Conservation (phyloP, 1,140 invertebrate species). For the Eupeodes corollae region DNA sequence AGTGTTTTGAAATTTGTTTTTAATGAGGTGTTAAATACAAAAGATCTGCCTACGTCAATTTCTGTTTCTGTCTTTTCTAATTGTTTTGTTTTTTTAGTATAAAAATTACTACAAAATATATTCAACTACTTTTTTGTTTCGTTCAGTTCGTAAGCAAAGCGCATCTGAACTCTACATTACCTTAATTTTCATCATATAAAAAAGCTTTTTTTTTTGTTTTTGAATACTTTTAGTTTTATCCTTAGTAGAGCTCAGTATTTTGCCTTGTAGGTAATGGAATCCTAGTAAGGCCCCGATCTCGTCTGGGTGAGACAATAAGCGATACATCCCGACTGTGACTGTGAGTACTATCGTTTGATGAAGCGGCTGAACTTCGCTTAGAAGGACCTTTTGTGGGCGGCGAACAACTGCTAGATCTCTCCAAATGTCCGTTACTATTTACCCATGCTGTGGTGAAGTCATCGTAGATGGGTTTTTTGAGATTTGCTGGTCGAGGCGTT, state of each 20-base stretch:
- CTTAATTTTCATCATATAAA: too few species aligned
- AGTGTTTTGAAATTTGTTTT: too few species aligned
- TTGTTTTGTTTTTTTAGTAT: too few species aligned
- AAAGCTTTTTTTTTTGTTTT: too few species aligned
- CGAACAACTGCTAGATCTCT: constrained; percentile 36
- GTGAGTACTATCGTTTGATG: constrained; percentile 26
- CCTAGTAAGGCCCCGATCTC: constrained; percentile 31
- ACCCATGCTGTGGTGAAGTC: constrained; percentile 60
- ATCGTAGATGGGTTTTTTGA: constrained; percentile 48
- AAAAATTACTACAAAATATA: too few species aligned
- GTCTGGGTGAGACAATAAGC: constrained; percentile 22
- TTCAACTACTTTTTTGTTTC: too few species aligned
- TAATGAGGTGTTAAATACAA: too few species aligned
- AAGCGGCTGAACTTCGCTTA: constrained; percentile 32
- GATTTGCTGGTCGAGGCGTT: constrained; percentile 24
- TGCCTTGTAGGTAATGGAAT: constrained; percentile 35
- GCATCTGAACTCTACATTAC: too few species aligned
- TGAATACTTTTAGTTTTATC: too few species aligned
- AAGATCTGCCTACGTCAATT: too few species aligned
- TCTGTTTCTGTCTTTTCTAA: too few species aligned
- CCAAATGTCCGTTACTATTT: constrained; percentile 55
- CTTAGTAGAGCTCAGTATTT: constrained; percentile 36
- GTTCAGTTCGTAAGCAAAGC: too few species aligned
- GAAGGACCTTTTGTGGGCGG: constrained; percentile 22
- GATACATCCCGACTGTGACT: not conserved